phyloP scores from a whole-genome alignment of 2,113 vertebrate species.

The Bolborhynchus lineola region DNA sequence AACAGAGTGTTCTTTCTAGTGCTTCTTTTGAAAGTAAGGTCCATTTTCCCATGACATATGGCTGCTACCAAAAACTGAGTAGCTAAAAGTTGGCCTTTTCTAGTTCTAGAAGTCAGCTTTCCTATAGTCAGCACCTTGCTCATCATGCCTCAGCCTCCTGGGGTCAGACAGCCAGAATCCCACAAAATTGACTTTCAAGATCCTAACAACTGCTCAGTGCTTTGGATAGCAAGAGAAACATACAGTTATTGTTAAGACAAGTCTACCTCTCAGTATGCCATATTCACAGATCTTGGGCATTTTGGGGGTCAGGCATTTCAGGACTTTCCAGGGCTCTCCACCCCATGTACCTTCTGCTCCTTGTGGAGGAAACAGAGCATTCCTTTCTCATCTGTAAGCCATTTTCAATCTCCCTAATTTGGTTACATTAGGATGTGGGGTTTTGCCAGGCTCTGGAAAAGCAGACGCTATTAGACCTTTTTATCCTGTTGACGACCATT shows the following conservation, averaged over 20 bases:
- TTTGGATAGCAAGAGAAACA: neutral
- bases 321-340: neutral
- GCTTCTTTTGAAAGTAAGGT: neutral
- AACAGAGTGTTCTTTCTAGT: neutral
- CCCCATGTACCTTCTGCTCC: neutral
- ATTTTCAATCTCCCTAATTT: neutral
- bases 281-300: neutral
- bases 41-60: neutral
- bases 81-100: neutral
- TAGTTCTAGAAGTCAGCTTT: neutral
- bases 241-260: neutral
- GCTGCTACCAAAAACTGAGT: neutral
- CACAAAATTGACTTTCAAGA: neutral
- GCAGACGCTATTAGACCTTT: neutral
- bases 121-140: neutral
- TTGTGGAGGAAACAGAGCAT: neutral
- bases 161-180: neutral
- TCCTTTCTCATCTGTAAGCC: neutral
- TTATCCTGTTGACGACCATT: neutral
- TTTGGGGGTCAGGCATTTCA: neutral
- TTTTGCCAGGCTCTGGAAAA: neutral
- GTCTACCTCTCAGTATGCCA: neutral
- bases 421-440: neutral
- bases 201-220: neutral
- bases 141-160: neutral